Evolutionary conservation across 2,888 invertebrate genomes (phyloP), one percentile per base, ranked within the genome.

Genomic region (Tetheella fluctuosa): DNA sequence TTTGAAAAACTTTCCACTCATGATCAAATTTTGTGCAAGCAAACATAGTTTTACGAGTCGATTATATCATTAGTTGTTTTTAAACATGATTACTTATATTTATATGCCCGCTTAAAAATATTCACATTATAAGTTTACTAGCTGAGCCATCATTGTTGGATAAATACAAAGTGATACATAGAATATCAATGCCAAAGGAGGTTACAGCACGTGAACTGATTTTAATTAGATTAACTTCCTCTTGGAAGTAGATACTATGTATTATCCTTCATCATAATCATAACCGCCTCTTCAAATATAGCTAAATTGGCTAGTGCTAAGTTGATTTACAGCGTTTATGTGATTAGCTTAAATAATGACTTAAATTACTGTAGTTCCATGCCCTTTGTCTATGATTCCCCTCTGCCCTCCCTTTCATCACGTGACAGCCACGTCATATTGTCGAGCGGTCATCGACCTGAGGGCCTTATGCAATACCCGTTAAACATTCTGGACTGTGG

Each of bases 361-460:
- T n/a, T n/a, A n/a, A 10, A 48, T 48, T 48, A 10, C 17, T 48
- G 20, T 48, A 61, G 57, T 59, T 68, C 57, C 62, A 64, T 64
- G 63, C 71, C 69, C 80, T 81, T 82, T 85, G 85, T 85, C 83
- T 82, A 80, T 74, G 76, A 65, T 59, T 62, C 72, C 72, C 75
- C 73, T 72, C 70, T 68, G 65, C 68, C 71, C 75, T 63, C 67
- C 68, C 68, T 68, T 71, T 60, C 69, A 71, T 64, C 65, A 65
- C 70, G 74, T 65, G 68, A 63, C 64, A 48, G 48, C 69, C 79
- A 68, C 76, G 76, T 78, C 81, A 84, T n/a, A n/a, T 85, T 85
- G 88, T 84, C 70, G 72, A 64, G 64, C 77, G 90, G 88, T 84
- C 90, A 74, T 69, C 73, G 88, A 88, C 87, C 88, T 69, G 73